phyloP scores from a whole-genome alignment of 2,888 invertebrate genomes.

The Diarsia dahlii region DNA sequence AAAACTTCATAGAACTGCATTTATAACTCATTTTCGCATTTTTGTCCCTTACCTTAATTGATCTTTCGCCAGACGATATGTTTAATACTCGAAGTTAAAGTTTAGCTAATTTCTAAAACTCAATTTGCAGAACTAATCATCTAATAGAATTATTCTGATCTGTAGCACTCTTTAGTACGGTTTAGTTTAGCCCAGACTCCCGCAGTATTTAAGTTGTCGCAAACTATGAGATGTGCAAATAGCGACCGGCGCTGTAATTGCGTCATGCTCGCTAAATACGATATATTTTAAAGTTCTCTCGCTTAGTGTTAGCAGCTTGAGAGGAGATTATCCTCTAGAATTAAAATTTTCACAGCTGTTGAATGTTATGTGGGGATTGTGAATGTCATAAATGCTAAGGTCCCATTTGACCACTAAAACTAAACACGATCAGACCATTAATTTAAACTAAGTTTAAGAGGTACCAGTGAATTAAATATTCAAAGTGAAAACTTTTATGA shows the following conservation, averaged over 20 bases:
- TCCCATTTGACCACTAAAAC: too few relatives aligned
- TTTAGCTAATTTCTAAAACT: too few relatives aligned
- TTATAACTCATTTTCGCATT: too few relatives aligned
- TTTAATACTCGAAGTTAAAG: too few relatives aligned
- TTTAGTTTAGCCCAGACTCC: not conserved
- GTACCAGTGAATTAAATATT: too few relatives aligned
- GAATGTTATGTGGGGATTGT: not conserved
- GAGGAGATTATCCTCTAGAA: constrained; percentile 5
- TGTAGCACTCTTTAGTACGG: not conserved
- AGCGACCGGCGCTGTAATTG: constrained; percentile 16
- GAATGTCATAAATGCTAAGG: not conserved
- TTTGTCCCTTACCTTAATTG: too few relatives aligned
- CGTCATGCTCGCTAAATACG: constrained; percentile 22
- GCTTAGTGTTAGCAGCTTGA: constrained; percentile 19
- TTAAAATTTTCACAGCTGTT: constrained; percentile 5
- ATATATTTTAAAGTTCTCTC: constrained; percentile 17
- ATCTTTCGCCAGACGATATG: too few relatives aligned
- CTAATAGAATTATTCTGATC: constrained; percentile 7
- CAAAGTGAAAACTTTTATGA: too few relatives aligned
- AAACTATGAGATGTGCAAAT: constrained; percentile 47
- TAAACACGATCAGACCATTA: too few relatives aligned
- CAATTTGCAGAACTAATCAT: too few relatives aligned
- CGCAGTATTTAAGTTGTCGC: constrained; percentile 31
- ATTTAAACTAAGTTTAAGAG: too few relatives aligned
- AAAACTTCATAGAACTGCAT: too few relatives aligned